Evolutionary conservation across 2,797 vertebrate genomes (phyloP).

Genomic region (Zalophus californianus): DNA sequence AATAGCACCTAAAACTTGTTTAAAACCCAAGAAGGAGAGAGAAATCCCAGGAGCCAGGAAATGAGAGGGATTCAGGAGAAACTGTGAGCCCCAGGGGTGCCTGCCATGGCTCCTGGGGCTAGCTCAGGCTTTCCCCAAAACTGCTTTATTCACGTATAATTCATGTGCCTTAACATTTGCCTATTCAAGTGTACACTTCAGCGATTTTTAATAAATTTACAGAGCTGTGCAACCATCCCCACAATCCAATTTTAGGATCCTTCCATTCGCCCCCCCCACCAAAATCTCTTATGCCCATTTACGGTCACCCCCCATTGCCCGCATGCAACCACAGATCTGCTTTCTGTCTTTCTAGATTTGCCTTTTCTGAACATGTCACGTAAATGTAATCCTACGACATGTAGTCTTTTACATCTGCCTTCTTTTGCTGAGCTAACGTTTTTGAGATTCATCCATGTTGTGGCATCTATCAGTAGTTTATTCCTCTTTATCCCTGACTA

Average conservation of each 20-base stretch:
- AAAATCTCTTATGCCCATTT: background rate
- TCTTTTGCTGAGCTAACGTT: background rate
- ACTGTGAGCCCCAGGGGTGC: background rate
- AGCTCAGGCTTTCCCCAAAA: too few species aligned
- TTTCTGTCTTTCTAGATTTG: background rate
- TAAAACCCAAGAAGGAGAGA: background rate
- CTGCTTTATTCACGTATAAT: background rate
- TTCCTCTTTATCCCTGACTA: background rate
- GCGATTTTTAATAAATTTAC: background rate
- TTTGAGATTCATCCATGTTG: background rate
- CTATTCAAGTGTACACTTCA: background rate
- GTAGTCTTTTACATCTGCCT: background rate
- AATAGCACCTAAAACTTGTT: background rate
- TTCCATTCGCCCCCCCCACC: background rate
- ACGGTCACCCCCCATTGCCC: too few species aligned
- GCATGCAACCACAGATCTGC: background rate
- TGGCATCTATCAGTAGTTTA: fast-evolving
- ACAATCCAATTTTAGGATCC: background rate
- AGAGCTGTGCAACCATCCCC: slow-evolving; percentile 9
- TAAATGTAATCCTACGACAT: background rate
- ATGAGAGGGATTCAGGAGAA: background rate
- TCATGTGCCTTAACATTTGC: background rate
- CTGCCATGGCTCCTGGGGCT: fast-evolving
- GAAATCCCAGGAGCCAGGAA: background rate
- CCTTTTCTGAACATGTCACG: background rate